Base-by-base conservation (phyloP, 2,888 invertebrate genomes). In the Allolobophora icterica region DNA sequence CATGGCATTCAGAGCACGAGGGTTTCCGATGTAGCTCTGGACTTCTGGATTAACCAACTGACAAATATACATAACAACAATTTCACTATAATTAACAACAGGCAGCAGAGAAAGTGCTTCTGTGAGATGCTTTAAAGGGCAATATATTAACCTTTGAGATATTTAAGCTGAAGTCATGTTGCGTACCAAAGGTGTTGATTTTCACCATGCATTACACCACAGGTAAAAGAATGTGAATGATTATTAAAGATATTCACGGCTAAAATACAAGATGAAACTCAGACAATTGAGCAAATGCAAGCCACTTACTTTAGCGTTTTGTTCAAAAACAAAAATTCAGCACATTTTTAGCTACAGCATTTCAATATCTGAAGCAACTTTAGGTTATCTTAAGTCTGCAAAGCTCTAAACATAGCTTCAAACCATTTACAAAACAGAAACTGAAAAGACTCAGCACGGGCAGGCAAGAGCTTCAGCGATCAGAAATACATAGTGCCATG, bases 1-100 rank as follows among this genome's bases (percentile, higher is more conserved):
- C 92, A 99, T 97, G 90, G 99, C 99, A 95, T 98, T 97, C 94
- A 99, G 95, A 35, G 99, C 98, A 95, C 98, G 97, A n/a, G 99
- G 99, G 96, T 99, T 99, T 90, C 97, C 96, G 96, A 99, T 96
- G 94, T 97, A 97, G 94, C 97, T 97, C 93, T 95, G 95, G 94
- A 98, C 97, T 93, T 98, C 98, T 0, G 99, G 99, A 95, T 98
- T 98, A 95, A 98, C 97, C 96, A 99, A 96, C 96, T 96, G 92
- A 40, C 34, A 34, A 34, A 34, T 30, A n/a, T 11, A 89, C 1
- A 35, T 15, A 89, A 38, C 6, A 89, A 89, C 40, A 35, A 71
- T 24, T 35, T 84, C 84, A 71, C 42, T 83, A 33, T 34, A 90
- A 35, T 38, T 21, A 83, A 33, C n/a, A 84, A 33, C 84, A 90